These are phyloP conservation scores for Ophiothrix spiculata DNA, from an alignment of 35 echinoderm and acorn worm species.

Conservation along the genomic window DNA sequence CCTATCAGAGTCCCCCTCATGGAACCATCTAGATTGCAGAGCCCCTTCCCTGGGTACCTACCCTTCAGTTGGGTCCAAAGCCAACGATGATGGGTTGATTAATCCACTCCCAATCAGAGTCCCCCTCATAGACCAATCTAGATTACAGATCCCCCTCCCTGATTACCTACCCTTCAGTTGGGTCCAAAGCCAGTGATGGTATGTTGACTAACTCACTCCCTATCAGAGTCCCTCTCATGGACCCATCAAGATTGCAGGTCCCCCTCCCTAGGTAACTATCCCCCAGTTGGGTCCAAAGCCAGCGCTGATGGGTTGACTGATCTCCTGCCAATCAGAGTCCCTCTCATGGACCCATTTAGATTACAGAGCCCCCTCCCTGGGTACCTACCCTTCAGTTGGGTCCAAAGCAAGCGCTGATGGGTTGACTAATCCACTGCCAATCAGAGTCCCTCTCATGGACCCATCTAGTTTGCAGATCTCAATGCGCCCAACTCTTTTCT, in stretches of 20 bases:
- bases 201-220: neutral
- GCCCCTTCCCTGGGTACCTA: no score
- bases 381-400: conserved; percentile 20
- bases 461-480: conserved; percentile 14
- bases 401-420: conserved; percentile 22
- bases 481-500: neutral
- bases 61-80: conserved; percentile 30
- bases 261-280: no score
- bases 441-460: neutral
- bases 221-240: neutral
- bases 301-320: neutral
- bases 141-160: no score
- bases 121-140: neutral
- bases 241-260: conserved; percentile 15
- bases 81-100: neutral
- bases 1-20: no score
- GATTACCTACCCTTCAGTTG: conserved; percentile 22
- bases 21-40: no score
- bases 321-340: neutral
- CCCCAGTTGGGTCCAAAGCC: conserved; percentile 22
- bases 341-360: neutral
- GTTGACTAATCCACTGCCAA: neutral
- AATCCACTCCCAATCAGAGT: neutral
- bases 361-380: no score
- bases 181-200: conserved; percentile 19